phyloP scores from a whole-genome alignment of 2,113 vertebrate genomes.

The Globicephala melas region DNA sequence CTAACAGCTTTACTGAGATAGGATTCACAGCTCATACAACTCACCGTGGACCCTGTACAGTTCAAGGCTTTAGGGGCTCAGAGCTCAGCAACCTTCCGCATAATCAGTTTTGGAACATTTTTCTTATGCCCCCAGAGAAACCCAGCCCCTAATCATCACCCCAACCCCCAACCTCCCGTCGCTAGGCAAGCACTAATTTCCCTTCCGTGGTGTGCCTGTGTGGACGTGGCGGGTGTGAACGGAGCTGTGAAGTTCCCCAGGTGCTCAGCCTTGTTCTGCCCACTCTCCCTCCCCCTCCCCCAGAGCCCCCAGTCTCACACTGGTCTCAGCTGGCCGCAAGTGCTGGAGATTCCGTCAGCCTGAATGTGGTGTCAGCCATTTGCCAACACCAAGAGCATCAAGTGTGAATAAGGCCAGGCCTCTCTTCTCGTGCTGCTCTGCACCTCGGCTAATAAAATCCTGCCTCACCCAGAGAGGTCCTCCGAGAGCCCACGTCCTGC shows the following conservation, averaged over 20 bases:
- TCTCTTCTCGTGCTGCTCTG: background rate
- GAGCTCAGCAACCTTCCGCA: background rate
- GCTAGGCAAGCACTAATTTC: background rate
- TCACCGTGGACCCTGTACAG: background rate
- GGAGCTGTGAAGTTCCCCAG: background rate
- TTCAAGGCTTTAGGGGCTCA: background rate
- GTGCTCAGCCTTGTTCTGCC: background rate
- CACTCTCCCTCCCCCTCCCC: rapidly evolving
- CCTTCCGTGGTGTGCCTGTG: background rate
- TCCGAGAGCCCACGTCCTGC: background rate
- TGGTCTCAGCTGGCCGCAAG: background rate
- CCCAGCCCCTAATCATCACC: too few relatives aligned
- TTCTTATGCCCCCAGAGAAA: background rate
- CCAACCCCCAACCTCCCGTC: background rate
- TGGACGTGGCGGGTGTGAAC: background rate
- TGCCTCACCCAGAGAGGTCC: background rate
- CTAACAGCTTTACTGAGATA: background rate
- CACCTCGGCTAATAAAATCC: background rate
- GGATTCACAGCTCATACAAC: background rate
- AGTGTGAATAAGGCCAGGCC: background rate
- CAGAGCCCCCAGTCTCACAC: background rate
- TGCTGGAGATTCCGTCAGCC: background rate
- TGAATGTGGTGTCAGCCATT: background rate
- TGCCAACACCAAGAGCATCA: background rate
- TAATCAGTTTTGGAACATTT: background rate